Conservation (phyloP, 2,888 invertebrate genomes). For the Deroplatys truncata region DNA sequence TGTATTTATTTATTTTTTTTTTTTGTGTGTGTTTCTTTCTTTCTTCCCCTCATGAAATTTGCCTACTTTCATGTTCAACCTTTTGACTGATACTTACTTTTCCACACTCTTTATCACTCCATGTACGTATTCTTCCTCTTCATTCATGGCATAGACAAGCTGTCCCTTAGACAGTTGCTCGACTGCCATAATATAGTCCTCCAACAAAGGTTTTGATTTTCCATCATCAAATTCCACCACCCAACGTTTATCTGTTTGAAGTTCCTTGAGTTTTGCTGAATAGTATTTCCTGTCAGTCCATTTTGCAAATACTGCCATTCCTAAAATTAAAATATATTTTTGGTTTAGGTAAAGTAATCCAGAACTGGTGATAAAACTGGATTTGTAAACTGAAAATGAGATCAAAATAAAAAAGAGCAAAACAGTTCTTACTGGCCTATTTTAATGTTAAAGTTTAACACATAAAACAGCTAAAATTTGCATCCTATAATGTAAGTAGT, state of each 20-base stretch:
- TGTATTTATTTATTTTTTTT: too few relatives aligned
- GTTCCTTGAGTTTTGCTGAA: slow-evolving; percentile 56
- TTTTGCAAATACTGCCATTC: slow-evolving; percentile 53
- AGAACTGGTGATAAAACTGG: too few relatives aligned
- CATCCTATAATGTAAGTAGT: too few relatives aligned
- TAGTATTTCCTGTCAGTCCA: slow-evolving; percentile 67
- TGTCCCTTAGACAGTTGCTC: slow-evolving; percentile 47
- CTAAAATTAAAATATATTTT: not conserved
- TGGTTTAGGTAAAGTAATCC: too few relatives aligned
- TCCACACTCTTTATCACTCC: slow-evolving; percentile 49
- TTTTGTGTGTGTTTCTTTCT: too few relatives aligned
- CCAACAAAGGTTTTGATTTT: slow-evolving; percentile 53
- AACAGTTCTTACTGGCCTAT: too few relatives aligned
- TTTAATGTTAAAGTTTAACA: too few relatives aligned
- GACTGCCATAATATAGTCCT: slow-evolving; percentile 54
- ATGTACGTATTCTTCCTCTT: slow-evolving; percentile 53
- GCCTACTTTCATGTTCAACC: too few relatives aligned
- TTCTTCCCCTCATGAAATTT: too few relatives aligned
- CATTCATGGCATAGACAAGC: slow-evolving; percentile 53
- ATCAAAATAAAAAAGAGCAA: too few relatives aligned
- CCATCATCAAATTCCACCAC: slow-evolving; percentile 62
- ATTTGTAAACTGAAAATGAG: too few relatives aligned
- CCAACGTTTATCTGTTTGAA: slow-evolving; percentile 55
- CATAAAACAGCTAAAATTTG: too few relatives aligned
- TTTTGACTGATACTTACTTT: not conserved